phyloP scores from a whole-genome alignment of 1,140 invertebrate genomes.

The Venustaconcha ellipsiformis region DNA sequence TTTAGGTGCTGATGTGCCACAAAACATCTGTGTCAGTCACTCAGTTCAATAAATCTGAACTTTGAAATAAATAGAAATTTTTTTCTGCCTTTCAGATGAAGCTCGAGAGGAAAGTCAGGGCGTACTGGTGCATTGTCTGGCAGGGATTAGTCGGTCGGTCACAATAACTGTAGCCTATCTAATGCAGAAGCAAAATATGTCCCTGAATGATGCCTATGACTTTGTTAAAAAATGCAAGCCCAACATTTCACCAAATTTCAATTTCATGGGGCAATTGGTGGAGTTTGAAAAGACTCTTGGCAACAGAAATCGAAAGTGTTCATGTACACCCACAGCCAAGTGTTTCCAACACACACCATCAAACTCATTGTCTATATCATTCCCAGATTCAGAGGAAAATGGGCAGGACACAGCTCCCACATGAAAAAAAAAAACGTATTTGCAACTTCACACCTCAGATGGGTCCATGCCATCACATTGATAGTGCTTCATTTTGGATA shows the following conservation, averaged over 20 bases:
- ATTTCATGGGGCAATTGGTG: slow-evolving; percentile 96
- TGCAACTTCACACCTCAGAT: no score
- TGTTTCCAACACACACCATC: slow-evolving; percentile 3
- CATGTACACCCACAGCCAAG: slow-evolving; percentile 10
- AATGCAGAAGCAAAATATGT: slow-evolving; percentile 77
- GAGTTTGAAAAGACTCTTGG: slow-evolving; percentile 79
- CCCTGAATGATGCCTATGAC: slow-evolving; percentile 93
- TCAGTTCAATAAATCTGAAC: no score
- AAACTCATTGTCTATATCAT: no score
- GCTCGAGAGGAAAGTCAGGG: slow-evolving; percentile 82
- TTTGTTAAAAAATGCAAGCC: slow-evolving; percentile 90
- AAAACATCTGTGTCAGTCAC: no score
- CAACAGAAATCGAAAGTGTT: slow-evolving; percentile 8
- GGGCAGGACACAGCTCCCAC: no score
- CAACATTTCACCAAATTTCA: slow-evolving; percentile 96
- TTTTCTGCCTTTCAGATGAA: slow-evolving; percentile 81
- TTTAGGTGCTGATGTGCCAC: no score
- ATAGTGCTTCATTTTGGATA: no score
- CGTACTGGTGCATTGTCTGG: slow-evolving; percentile 68
- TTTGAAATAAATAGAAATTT: neutral
- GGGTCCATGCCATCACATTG: no score
- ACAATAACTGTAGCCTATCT: slow-evolving; percentile 68
- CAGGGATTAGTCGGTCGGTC: slow-evolving; percentile 67
- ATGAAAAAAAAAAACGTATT: no score
- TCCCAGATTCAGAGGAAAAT: no score